Percentiles rank a stretch among this genome's conserved stretches.
phyloP scores from a whole-genome alignment of 2,113 vertebrate species.

The Sialia sialis region DNA sequence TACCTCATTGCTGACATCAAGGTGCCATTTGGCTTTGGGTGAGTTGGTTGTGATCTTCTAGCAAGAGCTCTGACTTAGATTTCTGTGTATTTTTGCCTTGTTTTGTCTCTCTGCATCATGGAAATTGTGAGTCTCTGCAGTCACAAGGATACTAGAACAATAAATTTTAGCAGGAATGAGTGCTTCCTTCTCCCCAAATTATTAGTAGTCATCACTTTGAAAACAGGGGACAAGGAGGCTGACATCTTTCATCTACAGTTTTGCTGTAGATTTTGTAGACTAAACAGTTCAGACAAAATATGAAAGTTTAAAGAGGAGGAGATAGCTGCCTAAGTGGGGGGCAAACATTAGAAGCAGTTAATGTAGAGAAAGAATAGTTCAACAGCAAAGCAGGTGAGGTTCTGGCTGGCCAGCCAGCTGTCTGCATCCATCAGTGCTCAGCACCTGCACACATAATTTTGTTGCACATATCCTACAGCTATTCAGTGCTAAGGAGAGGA shows the following conservation, averaged over 20 bases:
- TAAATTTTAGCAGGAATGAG: background rate
- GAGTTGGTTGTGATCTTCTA: background rate
- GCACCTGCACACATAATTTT: conserved; percentile 33
- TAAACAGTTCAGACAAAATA: background rate
- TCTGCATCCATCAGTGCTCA: conserved; percentile 17
- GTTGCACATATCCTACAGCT: background rate
- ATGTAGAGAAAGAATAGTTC: background rate
- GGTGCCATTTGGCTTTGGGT: background rate
- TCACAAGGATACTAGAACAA: background rate
- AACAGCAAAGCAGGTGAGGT: conserved; percentile 35
- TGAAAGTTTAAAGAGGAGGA: background rate
- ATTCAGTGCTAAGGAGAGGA: background rate
- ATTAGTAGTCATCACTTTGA: background rate
- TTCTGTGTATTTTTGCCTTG: background rate
- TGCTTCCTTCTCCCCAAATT: background rate
- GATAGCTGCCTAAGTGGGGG: background rate
- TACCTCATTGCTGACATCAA: background rate
- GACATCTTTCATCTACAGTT: background rate
- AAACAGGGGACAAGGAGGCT: background rate
- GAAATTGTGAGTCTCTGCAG: background rate
- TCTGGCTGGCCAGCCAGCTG: conserved; percentile 13
- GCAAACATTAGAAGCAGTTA: conserved; percentile 22
- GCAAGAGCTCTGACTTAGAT: background rate
- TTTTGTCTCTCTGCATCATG: background rate
- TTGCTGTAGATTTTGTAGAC: background rate